Conservation (phyloP, 2,113 vertebrate species). For the Carettochelys insculpta region DNA sequence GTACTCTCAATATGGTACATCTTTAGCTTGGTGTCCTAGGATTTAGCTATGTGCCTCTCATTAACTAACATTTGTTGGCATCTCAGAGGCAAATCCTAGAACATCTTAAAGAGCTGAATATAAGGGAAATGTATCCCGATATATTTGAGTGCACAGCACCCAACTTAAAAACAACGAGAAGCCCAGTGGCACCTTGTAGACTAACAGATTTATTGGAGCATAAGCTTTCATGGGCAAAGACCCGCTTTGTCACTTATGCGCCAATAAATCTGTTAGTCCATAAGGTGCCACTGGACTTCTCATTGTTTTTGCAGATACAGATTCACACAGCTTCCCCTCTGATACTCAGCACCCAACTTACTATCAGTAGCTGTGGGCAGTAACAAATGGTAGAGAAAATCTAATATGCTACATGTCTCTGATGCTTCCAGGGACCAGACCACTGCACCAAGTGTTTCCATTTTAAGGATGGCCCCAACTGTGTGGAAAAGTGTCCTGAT, state of each 20-base stretch:
- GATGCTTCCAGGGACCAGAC: conserved; percentile 86
- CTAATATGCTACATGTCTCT: neutral
- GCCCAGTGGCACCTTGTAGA: too few species aligned
- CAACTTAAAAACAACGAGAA: too few species aligned
- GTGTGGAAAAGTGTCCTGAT: conserved; percentile 96
- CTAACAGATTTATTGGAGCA: too few species aligned
- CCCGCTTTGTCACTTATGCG: too few species aligned
- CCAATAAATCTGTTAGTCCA: too few species aligned
- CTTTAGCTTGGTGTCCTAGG: neutral
- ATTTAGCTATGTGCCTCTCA: rapidly evolving
- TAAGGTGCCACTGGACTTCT: too few species aligned
- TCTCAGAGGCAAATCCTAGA: neutral
- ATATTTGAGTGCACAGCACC: neutral
- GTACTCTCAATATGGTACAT: neutral
- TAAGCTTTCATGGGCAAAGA: too few species aligned
- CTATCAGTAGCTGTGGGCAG: neutral
- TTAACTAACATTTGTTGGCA: neutral
- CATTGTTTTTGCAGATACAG: too few species aligned
- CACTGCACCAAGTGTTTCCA: conserved; percentile 93
- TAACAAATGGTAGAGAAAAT: neutral
- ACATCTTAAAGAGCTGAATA: too few species aligned
- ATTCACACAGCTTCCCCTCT: too few species aligned
- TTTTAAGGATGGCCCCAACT: conserved; percentile 97
- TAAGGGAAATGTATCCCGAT: neutral
- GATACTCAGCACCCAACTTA: neutral